phyloP scores from a whole-genome alignment of 2,113 vertebrate species.

The Etheostoma spectabile region DNA sequence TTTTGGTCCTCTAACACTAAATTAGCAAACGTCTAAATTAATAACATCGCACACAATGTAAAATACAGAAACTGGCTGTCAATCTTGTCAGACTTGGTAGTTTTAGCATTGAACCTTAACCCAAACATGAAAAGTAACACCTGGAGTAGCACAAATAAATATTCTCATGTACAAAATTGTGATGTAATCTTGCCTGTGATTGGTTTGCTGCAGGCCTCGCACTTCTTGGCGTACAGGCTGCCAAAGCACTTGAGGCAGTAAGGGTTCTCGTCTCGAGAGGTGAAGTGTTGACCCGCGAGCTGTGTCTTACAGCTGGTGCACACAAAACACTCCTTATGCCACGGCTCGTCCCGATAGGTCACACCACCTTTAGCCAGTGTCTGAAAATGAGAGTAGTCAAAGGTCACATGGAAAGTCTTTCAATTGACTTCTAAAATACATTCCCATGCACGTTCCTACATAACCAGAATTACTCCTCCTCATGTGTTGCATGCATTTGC shows the following conservation, averaged over 20 bases:
- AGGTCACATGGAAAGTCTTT: not conserved
- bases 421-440: not conserved
- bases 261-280: conserved; percentile 94
- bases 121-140: not conserved
- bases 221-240: conserved; percentile 97
- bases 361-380: conserved; percentile 96
- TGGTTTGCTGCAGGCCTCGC: conserved; percentile 94
- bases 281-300: conserved; percentile 98
- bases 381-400: conserved; percentile 75
- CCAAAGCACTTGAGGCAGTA: conserved; percentile 98
- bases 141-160: not conserved
- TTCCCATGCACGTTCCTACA: not conserved
- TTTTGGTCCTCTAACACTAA: not conserved
- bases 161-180: not conserved
- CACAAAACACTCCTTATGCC: conserved; percentile 98
- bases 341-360: conserved; percentile 97
- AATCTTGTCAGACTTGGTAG: not conserved
- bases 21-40: not conserved
- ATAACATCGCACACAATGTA: not conserved
- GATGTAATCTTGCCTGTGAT: conserved; percentile 89
- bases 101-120: not conserved
- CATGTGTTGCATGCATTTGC: not conserved
- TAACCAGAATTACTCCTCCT: not conserved
- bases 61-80: not conserved
- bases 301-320: conserved; percentile 94